Percentiles rank a stretch among this genome's conserved stretches.
These are phyloP conservation scores for Charina bottae DNA, from an alignment of 2,113 vertebrate genomes.

Conservation along the genomic window DNA sequence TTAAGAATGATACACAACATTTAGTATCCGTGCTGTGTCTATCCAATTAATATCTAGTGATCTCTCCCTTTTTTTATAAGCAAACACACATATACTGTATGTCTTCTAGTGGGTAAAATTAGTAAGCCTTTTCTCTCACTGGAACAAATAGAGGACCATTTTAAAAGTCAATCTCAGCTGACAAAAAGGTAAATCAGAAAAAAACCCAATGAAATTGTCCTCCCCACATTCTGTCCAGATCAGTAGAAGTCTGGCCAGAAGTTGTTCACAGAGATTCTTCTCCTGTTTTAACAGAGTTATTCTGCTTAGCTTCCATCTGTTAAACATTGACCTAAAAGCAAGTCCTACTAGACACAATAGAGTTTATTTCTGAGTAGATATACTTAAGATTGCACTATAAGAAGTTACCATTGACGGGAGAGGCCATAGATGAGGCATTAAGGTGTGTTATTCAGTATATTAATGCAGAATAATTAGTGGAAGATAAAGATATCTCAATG, in stretches of 20 bases:
- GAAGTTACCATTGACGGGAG: not conserved
- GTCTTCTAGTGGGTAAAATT: not conserved
- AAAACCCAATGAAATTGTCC: not conserved
- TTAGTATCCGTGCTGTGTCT: slow-evolving; percentile 22
- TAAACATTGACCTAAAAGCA: not conserved
- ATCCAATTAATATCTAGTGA: not conserved
- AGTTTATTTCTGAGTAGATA: not conserved
- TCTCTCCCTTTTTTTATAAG: not conserved
- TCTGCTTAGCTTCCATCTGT: not conserved
- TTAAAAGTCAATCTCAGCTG: not conserved
- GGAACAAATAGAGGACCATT: not conserved
- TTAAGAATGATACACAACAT: slow-evolving; percentile 33
- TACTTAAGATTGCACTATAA: not conserved
- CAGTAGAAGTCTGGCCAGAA: not conserved
- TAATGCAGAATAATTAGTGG: not conserved
- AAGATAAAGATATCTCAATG: too few species aligned
- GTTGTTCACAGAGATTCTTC: not conserved
- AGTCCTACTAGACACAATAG: not conserved
- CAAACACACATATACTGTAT: not conserved
- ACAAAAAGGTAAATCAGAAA: not conserved
- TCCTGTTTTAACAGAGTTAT: not conserved
- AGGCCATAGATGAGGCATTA: not conserved
- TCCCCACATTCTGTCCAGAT: not conserved
- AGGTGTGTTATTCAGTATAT: not conserved
- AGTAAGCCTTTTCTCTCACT: not conserved